These are phyloP conservation scores for Cataglyphis cursor DNA, from an alignment of 2,888 invertebrate genomes.

Conservation along the genomic window DNA sequence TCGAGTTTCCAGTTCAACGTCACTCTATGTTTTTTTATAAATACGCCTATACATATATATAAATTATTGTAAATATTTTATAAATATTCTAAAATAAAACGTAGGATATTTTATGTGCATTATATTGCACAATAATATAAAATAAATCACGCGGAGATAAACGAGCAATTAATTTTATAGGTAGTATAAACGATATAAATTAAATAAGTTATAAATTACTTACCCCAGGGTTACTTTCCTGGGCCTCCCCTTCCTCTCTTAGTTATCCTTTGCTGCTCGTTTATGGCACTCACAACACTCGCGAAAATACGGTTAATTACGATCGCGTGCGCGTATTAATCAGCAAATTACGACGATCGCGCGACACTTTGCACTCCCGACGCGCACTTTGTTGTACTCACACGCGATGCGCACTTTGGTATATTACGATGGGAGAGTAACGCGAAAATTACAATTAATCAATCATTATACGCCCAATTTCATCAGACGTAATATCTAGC, in stretches of 20 bases:
- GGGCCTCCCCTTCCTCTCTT: not conserved
- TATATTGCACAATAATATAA: not conserved
- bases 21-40: not conserved
- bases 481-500: no score
- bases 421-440: not conserved
- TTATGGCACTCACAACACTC: constrained; percentile 5
- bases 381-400: not conserved
- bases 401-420: not conserved
- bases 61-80: no score
- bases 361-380: not conserved
- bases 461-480: not conserved
- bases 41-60: no score
- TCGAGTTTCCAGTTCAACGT: not conserved
- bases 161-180: not conserved
- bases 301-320: not conserved
- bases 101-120: not conserved
- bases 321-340: constrained; percentile 7
- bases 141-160: not conserved
- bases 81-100: not conserved
- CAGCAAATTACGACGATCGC: constrained; percentile 1
- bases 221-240: not conserved
- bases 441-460: not conserved
- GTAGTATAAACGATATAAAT: not conserved
- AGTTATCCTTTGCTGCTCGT: not conserved
- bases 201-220: not conserved